Base-by-base conservation (phyloP, 2,888 invertebrate genomes). In the Bellardia bayeri region DNA sequence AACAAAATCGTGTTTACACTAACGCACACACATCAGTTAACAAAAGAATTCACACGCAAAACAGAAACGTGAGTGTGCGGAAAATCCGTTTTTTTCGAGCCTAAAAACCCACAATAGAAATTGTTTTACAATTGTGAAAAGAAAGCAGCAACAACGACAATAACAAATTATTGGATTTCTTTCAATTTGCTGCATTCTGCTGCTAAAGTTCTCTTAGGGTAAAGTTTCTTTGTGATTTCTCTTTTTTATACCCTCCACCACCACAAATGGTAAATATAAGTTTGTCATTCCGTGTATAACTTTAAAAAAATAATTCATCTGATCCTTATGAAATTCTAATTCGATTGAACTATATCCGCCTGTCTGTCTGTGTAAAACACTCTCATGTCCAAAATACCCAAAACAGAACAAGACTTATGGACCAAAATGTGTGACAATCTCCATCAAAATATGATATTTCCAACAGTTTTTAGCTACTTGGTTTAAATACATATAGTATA, bases 31-130 rank as follows among this genome's bases (percentile, higher is more conserved):
- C 64, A 64, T 42, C n/a, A 72, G 16, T 71, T 51, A 3, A 33
- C 30, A 58, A 23, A 64, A n/a, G 40, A 16, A 9, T 9, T 63
- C 3, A 9, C 54, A 23, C 6, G 49, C 23, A 23, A n/a, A 66
- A 37, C 2, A 49, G 23, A 63, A 14, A 49, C 33, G 7, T n/a
- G 51, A 37, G 37, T 33, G 33, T 33, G 63, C n/a, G 64, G 9
- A 61, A 68, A 78, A 71, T 64, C 23, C 37, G 16, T 69, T 51
- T 83, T 78, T 74, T 45, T 75, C 56, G 3, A 64, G 13, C 45
- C 23, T 23, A n/a, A 30, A 61, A 71, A 51, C 11, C 16, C 14
- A 61, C 78, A 68, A 75, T 68, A 61, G 51, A 68, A 30, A 54
- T 23, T 23, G 23, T 63, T 80, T 49, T 40, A 33, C 61, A 75